Evolutionary conservation across 2,888 invertebrate genomes (phyloP), one percentile per base, ranked within the genome.

Genomic region (Aproaerema taeniolella): DNA sequence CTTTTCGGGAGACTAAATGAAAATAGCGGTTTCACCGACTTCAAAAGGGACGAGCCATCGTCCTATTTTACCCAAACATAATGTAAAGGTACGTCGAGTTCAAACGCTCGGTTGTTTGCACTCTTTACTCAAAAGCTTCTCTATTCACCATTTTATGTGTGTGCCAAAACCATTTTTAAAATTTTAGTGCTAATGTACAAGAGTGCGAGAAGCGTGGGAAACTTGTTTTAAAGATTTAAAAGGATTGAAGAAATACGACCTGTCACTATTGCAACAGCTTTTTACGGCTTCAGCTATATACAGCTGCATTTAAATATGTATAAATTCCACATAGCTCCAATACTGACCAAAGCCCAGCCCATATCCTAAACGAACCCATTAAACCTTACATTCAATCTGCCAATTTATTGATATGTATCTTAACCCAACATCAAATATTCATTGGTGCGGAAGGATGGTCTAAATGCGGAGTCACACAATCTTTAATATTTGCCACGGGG

Each of bases 161-260:
- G 53, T 59, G 53, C 56, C 58, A 49, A 65, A 61, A 68, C 56
- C 47, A 53, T 48, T 57, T 65, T 62, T 53, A 52, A 65, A 66
- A 53, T 62, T 52, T 55, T 48, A 52, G 49, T 46, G 43, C 46
- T 47, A 47, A 44, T 47, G 49, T 45, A 46, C 40, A 37, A 52
- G 43, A 45, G 45, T 41, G 42, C 48, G 40, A 50, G 48, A 47
- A 49, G 45, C 48, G 50, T 52, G 41, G 46, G 47, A 54, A 58
- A 45, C 47, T 50, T 37, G 28, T 24, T 34, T 46, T 38, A 36
- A 35, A 49, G 37, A 47, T 50, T 53, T 53, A 43, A 44, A 48
- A 41, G 46, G 46, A 47, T 39, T 31, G 17, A 28, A 38, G 38
- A 42, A 37, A 42, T 34, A 31, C 43, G 20, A 26, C 31, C n/a